Conservation (phyloP, 2,888 invertebrate species). For the Pogonocherus hispidulus region DNA sequence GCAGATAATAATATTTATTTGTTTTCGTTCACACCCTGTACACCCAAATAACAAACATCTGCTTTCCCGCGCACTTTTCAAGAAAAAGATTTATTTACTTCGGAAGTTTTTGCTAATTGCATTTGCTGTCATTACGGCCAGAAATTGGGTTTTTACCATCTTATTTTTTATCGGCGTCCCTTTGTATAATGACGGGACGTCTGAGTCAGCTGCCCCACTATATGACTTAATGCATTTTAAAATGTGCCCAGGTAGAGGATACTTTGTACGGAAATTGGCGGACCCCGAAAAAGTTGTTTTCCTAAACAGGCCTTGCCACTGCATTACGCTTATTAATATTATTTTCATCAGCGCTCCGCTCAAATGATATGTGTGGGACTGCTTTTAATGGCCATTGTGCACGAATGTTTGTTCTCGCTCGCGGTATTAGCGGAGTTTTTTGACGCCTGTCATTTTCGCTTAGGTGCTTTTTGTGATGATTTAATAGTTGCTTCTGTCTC, state of each 20-base stretch:
- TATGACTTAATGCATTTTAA: slow-evolving; percentile 60
- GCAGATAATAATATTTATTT: too few species aligned
- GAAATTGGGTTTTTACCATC: slow-evolving; percentile 32
- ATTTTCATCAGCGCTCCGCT: slow-evolving; percentile 17
- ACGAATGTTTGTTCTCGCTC: slow-evolving; percentile 19
- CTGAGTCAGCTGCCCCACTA: slow-evolving; percentile 51
- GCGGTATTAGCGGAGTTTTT: slow-evolving; percentile 22
- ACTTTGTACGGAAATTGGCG: slow-evolving; percentile 37
- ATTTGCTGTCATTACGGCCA: slow-evolving; percentile 18
- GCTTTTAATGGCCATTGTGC: slow-evolving; percentile 21
- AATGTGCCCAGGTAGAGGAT: slow-evolving; percentile 46
- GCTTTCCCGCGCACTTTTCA: too few species aligned
- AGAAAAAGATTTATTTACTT: too few species aligned
- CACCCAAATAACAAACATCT: too few species aligned
- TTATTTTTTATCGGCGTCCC: slow-evolving; percentile 30
- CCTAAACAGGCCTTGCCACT: slow-evolving; percentile 43
- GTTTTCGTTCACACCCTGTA: too few species aligned
- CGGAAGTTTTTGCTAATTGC: slow-evolving; percentile 30
- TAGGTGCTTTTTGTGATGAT: not conserved
- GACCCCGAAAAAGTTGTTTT: slow-evolving; percentile 38
- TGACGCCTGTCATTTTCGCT: not conserved
- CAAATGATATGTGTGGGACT: slow-evolving; percentile 16
- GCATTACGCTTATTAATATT: slow-evolving; percentile 42
- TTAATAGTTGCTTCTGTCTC: not conserved
- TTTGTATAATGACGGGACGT: slow-evolving; percentile 33